Evolutionary conservation across 2,888 invertebrate genomes (phyloP), one percentile per base, ranked within the genome.

Genomic region (Coleophora flavipennella): DNA sequence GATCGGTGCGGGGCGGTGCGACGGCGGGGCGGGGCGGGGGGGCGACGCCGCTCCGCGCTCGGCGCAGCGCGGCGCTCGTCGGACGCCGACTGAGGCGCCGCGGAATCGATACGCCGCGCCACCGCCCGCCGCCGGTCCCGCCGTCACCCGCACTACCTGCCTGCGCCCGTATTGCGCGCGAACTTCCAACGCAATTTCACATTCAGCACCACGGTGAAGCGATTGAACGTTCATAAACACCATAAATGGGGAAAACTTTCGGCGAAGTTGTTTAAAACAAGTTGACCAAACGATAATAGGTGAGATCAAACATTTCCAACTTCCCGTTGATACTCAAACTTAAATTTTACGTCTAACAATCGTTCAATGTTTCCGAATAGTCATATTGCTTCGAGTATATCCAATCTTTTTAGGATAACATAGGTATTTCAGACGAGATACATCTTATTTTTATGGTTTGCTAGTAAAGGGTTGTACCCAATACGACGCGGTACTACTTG

Each of bases 121-220:
- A 66, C 68, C 70, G 55, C 66, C 67, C 63, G 63, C 61, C 67
- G 62, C 64, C 60, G 63, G 64, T 63, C 60, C 63, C 62, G 55
- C 62, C 65, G 62, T 41, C 55, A 55, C 59, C 57, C 60, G 57
- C 61, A 55, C 62, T 67, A 63, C 66, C 74, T 59, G 66, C 75
- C 61, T 59, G 67, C 74, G 75, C 75, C 77, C 79, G 75, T 78
- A 76, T 78, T 81, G 83, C 83, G 83, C 83, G 83, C 81, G 77
- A 84, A 84, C 80, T 83, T 83, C 76, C 81, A 77, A 74, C 74
- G 71, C 73, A 76, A 81, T 81, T 84, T 84, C 83, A 84, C 83
- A 83, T 83, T 84, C 81, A 83, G 83, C 80, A 74, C 72, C 80
- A 79, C 78, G 79, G 77, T 78, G 75, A 78, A 81, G 76, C 77